Evolutionary conservation across 2,888 invertebrate genomes (phyloP), one percentile per base, ranked within the genome.

Genomic region (Steromphala cineraria): DNA sequence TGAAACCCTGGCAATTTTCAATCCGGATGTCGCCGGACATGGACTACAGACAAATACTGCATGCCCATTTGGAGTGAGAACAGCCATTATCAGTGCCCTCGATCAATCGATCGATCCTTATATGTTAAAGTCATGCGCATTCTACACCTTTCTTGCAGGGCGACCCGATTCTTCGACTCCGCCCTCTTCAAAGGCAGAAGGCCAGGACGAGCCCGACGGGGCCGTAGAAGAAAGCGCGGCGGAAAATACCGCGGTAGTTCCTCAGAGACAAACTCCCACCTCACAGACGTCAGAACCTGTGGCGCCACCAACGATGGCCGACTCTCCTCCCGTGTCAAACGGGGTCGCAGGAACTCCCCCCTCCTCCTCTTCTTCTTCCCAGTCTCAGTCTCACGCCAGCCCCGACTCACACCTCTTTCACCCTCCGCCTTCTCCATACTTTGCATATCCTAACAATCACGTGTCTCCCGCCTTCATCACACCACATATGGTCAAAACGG

Each of bases 71-170:
- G 46, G 46, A 46, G 46, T 46, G 46, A 46, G 46, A 46, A 46
- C 46, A 46, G 46, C 46, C 46, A 46, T 46, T 46, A 8, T 46
- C 46, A 46, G 46, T 46, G 46, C 46, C 46, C 46, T 46, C 46
- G 46, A 46, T 46, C 46, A 46, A 46, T 36, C 28, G 67, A 28
- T 67, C 67, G 36, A 24, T 46, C 75, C 31, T 46, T 46, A 46
- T 46, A 52, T 62, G 46, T 52, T 31, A 67, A 31, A 74, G 71
- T 87, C 89, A 88, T 89, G 88, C 87, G 89, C 89, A 90, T 91
- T 90, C 89, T 89, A 88, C 90, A 91, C 92, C 91, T 92, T 91
- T 91, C 90, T 91, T 92, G 80, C 83, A 81, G 79, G 62, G 71
- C 71, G 78, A 75, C 53, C 79, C 15, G 56, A 75, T 4, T 56